Percentiles rank a stretch among this genome's conserved stretches.
phyloP scores from a whole-genome alignment of 2,797 vertebrate species.

The Gymnocypris eckloni region DNA sequence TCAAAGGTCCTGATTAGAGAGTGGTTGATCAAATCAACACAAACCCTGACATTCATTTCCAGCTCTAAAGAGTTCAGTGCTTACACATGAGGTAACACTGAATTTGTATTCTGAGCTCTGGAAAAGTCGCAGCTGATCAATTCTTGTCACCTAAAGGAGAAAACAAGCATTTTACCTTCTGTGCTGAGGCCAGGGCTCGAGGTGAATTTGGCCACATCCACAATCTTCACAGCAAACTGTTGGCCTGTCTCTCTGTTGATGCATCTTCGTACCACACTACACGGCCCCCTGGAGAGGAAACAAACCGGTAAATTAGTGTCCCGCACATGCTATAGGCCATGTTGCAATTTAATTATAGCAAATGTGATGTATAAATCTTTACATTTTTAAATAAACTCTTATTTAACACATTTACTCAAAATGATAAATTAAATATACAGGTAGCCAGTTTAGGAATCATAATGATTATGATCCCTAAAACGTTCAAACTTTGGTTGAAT shows the following conservation, averaged over 20 bases:
- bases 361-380: neutral
- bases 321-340: neutral
- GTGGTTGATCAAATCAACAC: neutral
- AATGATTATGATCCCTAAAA: neutral
- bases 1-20: neutral
- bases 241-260: slow-evolving; percentile 98
- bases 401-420: neutral
- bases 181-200: slow-evolving; percentile 99
- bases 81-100: neutral
- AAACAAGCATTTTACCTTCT: slow-evolving; percentile 84
- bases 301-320: slow-evolving; percentile 19
- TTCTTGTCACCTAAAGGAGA: neutral
- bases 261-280: slow-evolving; percentile 97
- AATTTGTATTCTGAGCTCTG: neutral
- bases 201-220: slow-evolving; percentile 99
- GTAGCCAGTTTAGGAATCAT: neutral
- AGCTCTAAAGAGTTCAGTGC: neutral
- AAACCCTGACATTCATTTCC: slow-evolving; percentile 10
- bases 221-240: slow-evolving; percentile 98
- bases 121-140: slow-evolving; percentile 13
- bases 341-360: neutral
- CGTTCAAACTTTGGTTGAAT: neutral
- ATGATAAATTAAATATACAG: neutral
- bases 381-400: neutral
- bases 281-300: slow-evolving; percentile 87